Percentiles rank a stretch among this genome's conserved stretches.
Conservation (phyloP, 2,797 vertebrate species). For the Limnodromus scolopaceus region DNA sequence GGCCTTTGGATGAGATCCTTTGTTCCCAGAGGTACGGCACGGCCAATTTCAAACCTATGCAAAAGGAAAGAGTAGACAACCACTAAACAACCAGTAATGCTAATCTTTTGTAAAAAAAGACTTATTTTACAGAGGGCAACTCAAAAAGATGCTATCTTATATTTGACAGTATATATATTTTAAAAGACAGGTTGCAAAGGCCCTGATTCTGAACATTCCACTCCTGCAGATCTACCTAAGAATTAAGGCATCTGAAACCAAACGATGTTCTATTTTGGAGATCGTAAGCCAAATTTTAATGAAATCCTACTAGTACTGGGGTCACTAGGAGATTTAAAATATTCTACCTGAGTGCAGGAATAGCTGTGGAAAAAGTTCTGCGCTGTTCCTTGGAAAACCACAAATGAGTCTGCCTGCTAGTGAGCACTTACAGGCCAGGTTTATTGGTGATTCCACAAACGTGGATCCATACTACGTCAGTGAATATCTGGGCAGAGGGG, state of each 20-base stretch:
- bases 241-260: not conserved
- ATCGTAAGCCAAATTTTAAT: not conserved
- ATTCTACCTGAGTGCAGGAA: not conserved
- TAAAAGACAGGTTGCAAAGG: not conserved
- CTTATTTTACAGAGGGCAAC: not conserved
- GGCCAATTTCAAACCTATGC: not conserved
- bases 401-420: not conserved
- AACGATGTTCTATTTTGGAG: not conserved
- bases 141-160: not conserved
- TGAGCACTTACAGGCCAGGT: not conserved
- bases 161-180: not conserved
- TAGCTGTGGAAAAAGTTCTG: not conserved
- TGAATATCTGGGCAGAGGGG: not conserved
- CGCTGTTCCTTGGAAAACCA: not conserved
- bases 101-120: not conserved
- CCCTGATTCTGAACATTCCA: not conserved
- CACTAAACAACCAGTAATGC: not conserved
- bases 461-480: fast-evolving
- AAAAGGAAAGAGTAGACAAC: not conserved
- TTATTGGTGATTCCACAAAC: not conserved
- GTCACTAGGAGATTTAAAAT: not conserved
- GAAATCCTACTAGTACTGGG: not conserved
- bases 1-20: slow-evolving; percentile 47
- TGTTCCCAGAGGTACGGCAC: not conserved
- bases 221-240: not conserved